A percentile compares a stretch with the other conserved stretches of the same genome.
Evolutionary conservation across 2,888 invertebrate genomes (phyloP).

Genomic region (Dione vanillae): DNA sequence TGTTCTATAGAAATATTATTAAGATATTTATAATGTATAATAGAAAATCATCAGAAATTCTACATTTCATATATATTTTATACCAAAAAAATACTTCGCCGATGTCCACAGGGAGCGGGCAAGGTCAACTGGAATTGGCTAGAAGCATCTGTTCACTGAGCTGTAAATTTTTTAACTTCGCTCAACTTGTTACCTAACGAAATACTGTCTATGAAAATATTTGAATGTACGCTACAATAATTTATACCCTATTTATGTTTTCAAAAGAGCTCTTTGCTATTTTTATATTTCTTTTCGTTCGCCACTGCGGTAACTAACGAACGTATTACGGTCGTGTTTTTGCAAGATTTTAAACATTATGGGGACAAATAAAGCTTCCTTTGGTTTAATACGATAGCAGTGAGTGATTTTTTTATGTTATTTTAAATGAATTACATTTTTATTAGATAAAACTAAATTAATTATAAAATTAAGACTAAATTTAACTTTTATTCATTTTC

Average conservation of each 20-base stretch:
- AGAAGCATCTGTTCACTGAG: slow-evolving; percentile 38
- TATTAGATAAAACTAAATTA: not conserved
- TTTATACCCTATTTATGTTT: slow-evolving; percentile 37
- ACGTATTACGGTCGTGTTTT: slow-evolving; percentile 33
- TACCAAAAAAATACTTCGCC: slow-evolving; percentile 1
- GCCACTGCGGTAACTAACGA: slow-evolving; percentile 34
- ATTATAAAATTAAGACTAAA: not conserved
- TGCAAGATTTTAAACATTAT: slow-evolving; percentile 14
- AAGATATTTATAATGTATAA: too few relatives aligned
- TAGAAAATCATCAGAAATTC: not conserved
- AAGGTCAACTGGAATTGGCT: slow-evolving; percentile 36
- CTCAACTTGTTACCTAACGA: slow-evolving; percentile 37
- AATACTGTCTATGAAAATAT: slow-evolving; percentile 33
- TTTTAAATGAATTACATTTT: not conserved
- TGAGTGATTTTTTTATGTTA: not conserved
- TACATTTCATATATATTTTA: too few relatives aligned
- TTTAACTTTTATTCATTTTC: not conserved
- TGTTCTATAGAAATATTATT: too few relatives aligned
- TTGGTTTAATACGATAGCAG: slow-evolving; percentile 2
- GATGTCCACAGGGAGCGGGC: slow-evolving; percentile 19
- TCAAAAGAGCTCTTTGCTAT: slow-evolving; percentile 27
- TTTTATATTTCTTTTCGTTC: slow-evolving; percentile 33
- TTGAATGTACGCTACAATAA: slow-evolving; percentile 35
- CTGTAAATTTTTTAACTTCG: slow-evolving; percentile 39
- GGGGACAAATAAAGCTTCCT: not conserved